Base-by-base conservation (phyloP, 2,888 invertebrate species). In the Agelastica alni region DNA sequence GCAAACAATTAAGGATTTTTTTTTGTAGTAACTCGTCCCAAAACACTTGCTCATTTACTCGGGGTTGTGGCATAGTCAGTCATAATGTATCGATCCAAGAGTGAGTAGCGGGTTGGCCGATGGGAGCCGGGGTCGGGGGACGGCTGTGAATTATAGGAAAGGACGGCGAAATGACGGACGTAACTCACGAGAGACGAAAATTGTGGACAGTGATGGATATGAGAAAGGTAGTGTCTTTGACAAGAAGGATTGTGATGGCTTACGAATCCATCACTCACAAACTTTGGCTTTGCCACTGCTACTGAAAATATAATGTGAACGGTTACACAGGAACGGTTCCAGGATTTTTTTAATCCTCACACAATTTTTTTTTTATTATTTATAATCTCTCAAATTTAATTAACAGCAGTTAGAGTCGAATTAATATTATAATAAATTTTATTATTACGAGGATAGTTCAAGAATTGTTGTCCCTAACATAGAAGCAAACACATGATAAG, bases 161-260 rank as follows among this genome's bases (percentile, higher is more conserved):
- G 59, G 54, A 53, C 52, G 56, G 48, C 57, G 28, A 51, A 48
- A 58, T 57, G 59, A 62, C 53, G 62, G 61, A 59, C 59, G 59
- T 61, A 59, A 59, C 56, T 58, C 60, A 60, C 56, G 44, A 45
- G 62, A 62, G 73, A 58, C 57, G 60, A 58, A 74, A 74, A 75
- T 73, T 67, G 57, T 61, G 67, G 66, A 65, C 65, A 63, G 61
- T 69, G 69, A 63, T 64, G 63, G 67, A 66, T 65, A 64, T 58
- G 66, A 62, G 64, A 61, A 66, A 67, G 69, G 65, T 65, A 67
- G 65, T 67, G 67, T 63, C 62, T 62, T 57, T 67, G 67, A 65
- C 67, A 67, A 67, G 67, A 67, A 61, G 65, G 65, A 67, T 67
- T 51, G 59, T 55, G 57, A 51, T 56, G 59, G 55, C 56, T 55